Evolutionary conservation across 2,888 invertebrate genomes (phyloP).

Genomic region (Acanthosoma haemorrhoidale): DNA sequence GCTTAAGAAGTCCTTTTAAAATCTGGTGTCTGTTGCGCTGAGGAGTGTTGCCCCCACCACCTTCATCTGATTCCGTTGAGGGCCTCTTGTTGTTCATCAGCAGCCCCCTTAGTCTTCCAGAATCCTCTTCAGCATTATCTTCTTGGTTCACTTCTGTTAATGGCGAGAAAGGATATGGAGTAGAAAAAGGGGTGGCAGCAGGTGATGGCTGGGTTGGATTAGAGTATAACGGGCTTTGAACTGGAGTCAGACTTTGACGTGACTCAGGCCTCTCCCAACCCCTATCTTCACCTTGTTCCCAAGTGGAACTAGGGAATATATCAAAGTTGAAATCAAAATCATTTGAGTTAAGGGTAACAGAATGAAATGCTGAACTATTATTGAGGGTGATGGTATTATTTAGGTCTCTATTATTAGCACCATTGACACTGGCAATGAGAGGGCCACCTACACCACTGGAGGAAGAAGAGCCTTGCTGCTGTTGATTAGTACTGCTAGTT

Average conservation of each 20-base stretch:
- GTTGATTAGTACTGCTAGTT: constrained; percentile 29
- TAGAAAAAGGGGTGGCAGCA: constrained; percentile 11
- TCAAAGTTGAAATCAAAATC: constrained; percentile 61
- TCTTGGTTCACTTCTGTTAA: constrained; percentile 45
- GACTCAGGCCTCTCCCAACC: constrained; percentile 55
- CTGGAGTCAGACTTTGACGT: constrained; percentile 53
- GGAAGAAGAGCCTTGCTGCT: background rate
- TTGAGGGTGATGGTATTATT: constrained; percentile 45
- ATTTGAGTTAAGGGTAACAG: constrained; percentile 44
- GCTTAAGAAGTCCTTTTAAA: constrained; percentile 57
- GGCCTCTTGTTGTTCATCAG: constrained; percentile 48
- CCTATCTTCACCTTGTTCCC: constrained; percentile 38
- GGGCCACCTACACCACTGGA: constrained; percentile 41
- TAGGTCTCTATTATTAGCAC: constrained; percentile 40
- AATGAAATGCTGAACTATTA: constrained; percentile 47
- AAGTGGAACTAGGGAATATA: constrained; percentile 50
- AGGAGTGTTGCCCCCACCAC: constrained; percentile 25
- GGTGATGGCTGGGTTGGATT: constrained; percentile 47
- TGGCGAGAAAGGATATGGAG: constrained; percentile 48
- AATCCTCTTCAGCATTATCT: constrained; percentile 45
- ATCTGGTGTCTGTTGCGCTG: constrained; percentile 47
- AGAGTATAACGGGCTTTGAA: constrained; percentile 48
- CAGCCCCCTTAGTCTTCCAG: constrained; percentile 56
- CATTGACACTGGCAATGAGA: constrained; percentile 44
- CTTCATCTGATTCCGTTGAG: constrained; percentile 41